These are phyloP conservation scores for Mongoloraphidia duomilia DNA, from an alignment of 2,888 invertebrate species.

Conservation along the genomic window DNA sequence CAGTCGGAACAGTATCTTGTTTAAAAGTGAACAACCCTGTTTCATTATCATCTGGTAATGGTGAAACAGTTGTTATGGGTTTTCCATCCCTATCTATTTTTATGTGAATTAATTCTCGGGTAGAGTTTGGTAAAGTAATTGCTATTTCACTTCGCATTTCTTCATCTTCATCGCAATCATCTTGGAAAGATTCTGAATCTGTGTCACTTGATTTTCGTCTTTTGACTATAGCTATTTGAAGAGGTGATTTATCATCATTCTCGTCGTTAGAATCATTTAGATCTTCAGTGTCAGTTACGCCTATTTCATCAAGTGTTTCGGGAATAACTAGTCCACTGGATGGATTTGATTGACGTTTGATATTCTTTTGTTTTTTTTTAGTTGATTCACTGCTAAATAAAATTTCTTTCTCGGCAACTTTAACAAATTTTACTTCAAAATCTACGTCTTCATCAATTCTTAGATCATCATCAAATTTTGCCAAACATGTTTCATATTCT, in stretches of 20 bases:
- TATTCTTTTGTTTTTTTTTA: neutral
- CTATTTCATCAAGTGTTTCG: slow-evolving; percentile 19
- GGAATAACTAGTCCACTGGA: slow-evolving; percentile 9
- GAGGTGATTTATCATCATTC: slow-evolving; percentile 19
- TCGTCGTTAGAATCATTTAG: slow-evolving; percentile 26
- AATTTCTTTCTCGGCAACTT: too few relatives aligned
- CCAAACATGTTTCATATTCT: neutral
- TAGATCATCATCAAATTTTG: slow-evolving; percentile 4
- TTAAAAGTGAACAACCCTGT: slow-evolving; percentile 23
- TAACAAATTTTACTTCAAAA: neutral
- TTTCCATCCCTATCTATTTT: slow-evolving; percentile 25
- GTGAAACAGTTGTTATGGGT: slow-evolving; percentile 31
- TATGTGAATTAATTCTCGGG: slow-evolving; percentile 8
- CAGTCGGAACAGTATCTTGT: slow-evolving; percentile 19
- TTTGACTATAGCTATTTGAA: slow-evolving; percentile 24
- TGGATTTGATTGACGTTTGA: neutral
- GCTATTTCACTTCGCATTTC: slow-evolving; percentile 13
- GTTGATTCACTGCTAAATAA: neutral
- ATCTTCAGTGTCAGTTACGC: slow-evolving; percentile 33
- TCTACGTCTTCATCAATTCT: slow-evolving; percentile 4
- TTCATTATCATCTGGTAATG: slow-evolving; percentile 27
- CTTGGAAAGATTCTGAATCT: slow-evolving; percentile 26
- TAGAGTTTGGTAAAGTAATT: slow-evolving; percentile 7
- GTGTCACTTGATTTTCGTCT: slow-evolving; percentile 20
- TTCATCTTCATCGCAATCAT: slow-evolving; percentile 10